Evolutionary conservation across 2,797 vertebrate genomes (phyloP).

Genomic region (Rhinella marina): DNA sequence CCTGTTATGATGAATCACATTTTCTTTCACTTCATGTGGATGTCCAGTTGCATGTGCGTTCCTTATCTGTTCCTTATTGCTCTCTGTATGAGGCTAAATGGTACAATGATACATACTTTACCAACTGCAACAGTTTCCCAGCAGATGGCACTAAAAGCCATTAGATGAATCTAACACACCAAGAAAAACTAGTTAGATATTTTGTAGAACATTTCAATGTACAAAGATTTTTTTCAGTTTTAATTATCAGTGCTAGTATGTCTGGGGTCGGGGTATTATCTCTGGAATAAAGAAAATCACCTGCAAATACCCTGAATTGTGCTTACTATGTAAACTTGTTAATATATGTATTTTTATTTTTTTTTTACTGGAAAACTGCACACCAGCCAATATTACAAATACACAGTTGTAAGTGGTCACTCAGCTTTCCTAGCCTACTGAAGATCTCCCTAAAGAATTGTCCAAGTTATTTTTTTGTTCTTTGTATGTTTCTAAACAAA

Average conservation of each 20-base stretch:
- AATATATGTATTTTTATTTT: no score
- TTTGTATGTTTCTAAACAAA: no score
- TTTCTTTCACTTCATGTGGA: no score
- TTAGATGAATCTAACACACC: neutral
- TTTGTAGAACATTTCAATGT: neutral
- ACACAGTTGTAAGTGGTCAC: no score
- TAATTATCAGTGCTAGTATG: neutral
- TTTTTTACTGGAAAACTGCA: no score
- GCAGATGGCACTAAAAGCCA: conserved; percentile 11
- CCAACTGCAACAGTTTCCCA: neutral
- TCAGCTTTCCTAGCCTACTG: no score
- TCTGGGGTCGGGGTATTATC: neutral
- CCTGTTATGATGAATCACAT: no score
- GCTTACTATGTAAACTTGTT: neutral
- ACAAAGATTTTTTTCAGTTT: neutral
- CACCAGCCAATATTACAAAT: no score
- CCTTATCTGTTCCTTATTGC: neutral
- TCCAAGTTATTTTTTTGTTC: no score
- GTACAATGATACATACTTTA: neutral
- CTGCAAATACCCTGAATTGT: neutral
- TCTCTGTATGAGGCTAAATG: neutral
- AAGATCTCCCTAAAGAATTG: no score
- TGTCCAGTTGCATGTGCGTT: no score
- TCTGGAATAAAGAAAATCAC: neutral
- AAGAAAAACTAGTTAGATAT: neutral